These are phyloP conservation scores for Puffinus mauretanicus DNA, from an alignment of 2,113 vertebrate species.

Conservation along the genomic window DNA sequence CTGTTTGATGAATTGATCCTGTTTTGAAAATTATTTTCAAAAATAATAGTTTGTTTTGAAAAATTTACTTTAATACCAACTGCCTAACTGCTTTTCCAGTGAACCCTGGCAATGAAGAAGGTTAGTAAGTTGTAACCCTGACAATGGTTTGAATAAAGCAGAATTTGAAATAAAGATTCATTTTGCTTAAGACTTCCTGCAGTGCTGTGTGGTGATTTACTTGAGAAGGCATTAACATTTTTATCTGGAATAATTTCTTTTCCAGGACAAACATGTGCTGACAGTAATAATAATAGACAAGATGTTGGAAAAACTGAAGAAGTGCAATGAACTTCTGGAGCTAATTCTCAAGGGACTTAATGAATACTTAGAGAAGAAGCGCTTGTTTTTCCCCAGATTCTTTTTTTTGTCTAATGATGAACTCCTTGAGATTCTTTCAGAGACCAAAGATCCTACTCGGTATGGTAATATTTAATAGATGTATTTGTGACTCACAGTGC, in stretches of 20 bases:
- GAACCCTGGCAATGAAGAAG: not conserved
- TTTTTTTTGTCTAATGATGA: constrained; percentile 95
- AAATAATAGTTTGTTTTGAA: not conserved
- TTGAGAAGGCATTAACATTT: not conserved
- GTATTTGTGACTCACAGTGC: not conserved
- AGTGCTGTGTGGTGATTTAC: not conserved
- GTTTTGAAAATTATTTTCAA: not conserved
- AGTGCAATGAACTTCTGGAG: constrained; percentile 83
- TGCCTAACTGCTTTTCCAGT: not conserved
- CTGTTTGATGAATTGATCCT: not conserved
- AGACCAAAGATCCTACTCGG: constrained; percentile 92
- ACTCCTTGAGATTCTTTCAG: constrained; percentile 90
- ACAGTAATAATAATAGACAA: constrained; percentile 79
- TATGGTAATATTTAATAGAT: constrained; percentile 42
- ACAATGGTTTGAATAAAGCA: not conserved
- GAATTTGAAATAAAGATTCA: not conserved
- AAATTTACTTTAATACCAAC: not conserved
- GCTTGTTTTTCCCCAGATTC: constrained; percentile 89
- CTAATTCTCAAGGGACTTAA: constrained; percentile 91
- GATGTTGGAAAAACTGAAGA: constrained; percentile 84
- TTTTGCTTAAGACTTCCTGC: not conserved
- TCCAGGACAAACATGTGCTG: constrained; percentile 85
- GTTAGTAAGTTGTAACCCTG: not conserved
- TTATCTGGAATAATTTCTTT: constrained; percentile 5
- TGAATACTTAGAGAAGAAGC: constrained; percentile 90